Percentiles rank a stretch among this genome's conserved stretches.
Conservation (phyloP, 1,140 invertebrate genomes). For the Drosophila lini region DNA sequence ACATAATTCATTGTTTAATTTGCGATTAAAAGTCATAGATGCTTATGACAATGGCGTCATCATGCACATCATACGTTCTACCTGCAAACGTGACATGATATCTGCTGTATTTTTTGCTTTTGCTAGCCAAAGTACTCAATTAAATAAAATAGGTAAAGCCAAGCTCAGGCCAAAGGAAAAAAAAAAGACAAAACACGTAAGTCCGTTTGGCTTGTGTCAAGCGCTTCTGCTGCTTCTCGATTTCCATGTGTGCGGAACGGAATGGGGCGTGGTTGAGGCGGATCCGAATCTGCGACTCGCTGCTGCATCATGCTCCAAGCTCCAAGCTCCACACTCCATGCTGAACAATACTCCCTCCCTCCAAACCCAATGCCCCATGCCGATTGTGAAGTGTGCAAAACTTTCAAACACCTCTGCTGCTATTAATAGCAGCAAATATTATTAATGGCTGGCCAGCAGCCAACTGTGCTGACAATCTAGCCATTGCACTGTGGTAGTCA, state of each 20-base stretch:
- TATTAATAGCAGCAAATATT: slow-evolving; percentile 70
- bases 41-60: slow-evolving; percentile 60
- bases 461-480: slow-evolving; percentile 17
- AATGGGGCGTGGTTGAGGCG: slow-evolving; percentile 30
- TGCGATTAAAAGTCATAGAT: slow-evolving; percentile 51
- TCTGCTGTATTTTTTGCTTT: slow-evolving; percentile 16
- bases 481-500: slow-evolving; percentile 31
- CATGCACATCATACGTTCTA: slow-evolving; percentile 30
- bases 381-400: slow-evolving; percentile 55
- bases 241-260: slow-evolving; percentile 30
- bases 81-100: slow-evolving; percentile 57
- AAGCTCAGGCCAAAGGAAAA: slow-evolving; percentile 25
- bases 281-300: slow-evolving; percentile 9
- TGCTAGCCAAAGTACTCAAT: slow-evolving; percentile 57
- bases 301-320: slow-evolving; percentile 65
- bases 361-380: slow-evolving; percentile 25
- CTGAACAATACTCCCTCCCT: neutral
- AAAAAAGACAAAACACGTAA: slow-evolving; percentile 32
- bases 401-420: slow-evolving; percentile 62
- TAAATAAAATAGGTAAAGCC: slow-evolving; percentile 71
- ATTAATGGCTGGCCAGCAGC: slow-evolving; percentile 54
- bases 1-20: slow-evolving; percentile 74
- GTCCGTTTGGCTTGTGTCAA: slow-evolving; percentile 51
- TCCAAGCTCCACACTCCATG: neutral
- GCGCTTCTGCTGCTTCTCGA: slow-evolving; percentile 26